Evolutionary conservation across 2,888 invertebrate genomes (phyloP).

Genomic region (Petrolisthes manimaculis): DNA sequence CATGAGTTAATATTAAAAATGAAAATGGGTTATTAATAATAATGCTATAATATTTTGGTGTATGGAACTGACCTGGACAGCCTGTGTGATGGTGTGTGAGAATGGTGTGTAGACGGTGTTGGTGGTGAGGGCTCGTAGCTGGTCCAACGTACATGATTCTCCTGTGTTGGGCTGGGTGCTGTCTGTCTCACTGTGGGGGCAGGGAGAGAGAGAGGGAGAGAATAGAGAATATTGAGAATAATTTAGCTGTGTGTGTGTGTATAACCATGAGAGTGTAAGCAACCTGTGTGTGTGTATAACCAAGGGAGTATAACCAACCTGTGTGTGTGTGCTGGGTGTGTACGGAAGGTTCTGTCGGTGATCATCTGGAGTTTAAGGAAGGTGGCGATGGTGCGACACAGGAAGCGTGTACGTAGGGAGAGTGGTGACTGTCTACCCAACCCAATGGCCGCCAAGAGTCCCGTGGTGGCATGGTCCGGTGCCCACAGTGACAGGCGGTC

Average conservation of each 20-base stretch:
- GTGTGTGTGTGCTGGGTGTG: conserved; percentile 48
- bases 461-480: conserved; percentile 47
- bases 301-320: conserved; percentile 24
- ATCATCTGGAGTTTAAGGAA: conserved; percentile 54
- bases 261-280: too few species aligned
- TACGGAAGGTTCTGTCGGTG: conserved; percentile 48
- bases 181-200: conserved; percentile 37
- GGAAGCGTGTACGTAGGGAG: conserved; percentile 42
- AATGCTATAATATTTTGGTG: background rate
- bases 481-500: conserved; percentile 51
- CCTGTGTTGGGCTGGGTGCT: conserved; percentile 9
- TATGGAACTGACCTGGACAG: conserved; percentile 35
- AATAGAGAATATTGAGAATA: too few species aligned
- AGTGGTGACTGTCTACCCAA: conserved; percentile 55
- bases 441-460: conserved; percentile 63
- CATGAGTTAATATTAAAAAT: background rate
- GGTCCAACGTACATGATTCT: conserved; percentile 45
- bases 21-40: background rate
- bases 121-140: conserved; percentile 38
- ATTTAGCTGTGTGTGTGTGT: too few species aligned
- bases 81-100: conserved; percentile 28
- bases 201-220: too few species aligned
- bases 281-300: background rate
- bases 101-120: conserved; percentile 38
- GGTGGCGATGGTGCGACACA: conserved; percentile 51